A percentile compares a stretch with the other conserved stretches of the same genome.
Evolutionary conservation across 2,888 invertebrate species (phyloP).

Genomic region (Hydrotaea cyrtoneurina): DNA sequence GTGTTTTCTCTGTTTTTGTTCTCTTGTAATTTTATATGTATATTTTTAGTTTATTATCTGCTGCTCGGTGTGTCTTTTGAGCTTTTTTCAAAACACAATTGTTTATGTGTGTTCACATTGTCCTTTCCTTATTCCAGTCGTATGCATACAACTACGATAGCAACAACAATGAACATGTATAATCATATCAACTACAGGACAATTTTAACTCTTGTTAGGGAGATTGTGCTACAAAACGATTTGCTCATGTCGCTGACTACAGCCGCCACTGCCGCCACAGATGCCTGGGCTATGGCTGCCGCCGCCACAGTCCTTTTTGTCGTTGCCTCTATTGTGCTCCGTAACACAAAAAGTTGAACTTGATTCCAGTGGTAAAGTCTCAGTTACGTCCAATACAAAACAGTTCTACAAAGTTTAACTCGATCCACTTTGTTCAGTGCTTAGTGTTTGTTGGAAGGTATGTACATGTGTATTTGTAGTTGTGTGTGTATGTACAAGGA

Average conservation of each 20-base stretch:
- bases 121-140: not conserved
- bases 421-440: not conserved
- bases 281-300: not conserved
- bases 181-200: slow-evolving; percentile 5
- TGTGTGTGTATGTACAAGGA: not conserved
- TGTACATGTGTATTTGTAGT: not conserved
- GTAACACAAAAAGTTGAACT: not conserved
- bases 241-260: slow-evolving; percentile 22
- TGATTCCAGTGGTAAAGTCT: not conserved
- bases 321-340: not conserved
- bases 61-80: slow-evolving; percentile 10
- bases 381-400: not conserved
- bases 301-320: not conserved
- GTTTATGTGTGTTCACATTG: not conserved
- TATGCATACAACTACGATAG: not conserved
- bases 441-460: not conserved
- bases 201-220: not conserved
- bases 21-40: not conserved
- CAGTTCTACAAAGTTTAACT: not conserved
- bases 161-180: not conserved
- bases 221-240: slow-evolving; percentile 30
- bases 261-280: not conserved
- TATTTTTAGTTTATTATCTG: slow-evolving; percentile 42
- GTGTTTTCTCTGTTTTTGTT: too few relatives aligned
- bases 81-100: not conserved